Base-by-base conservation (phyloP, 2,113 vertebrate species). In the Ammodytes marinus region DNA sequence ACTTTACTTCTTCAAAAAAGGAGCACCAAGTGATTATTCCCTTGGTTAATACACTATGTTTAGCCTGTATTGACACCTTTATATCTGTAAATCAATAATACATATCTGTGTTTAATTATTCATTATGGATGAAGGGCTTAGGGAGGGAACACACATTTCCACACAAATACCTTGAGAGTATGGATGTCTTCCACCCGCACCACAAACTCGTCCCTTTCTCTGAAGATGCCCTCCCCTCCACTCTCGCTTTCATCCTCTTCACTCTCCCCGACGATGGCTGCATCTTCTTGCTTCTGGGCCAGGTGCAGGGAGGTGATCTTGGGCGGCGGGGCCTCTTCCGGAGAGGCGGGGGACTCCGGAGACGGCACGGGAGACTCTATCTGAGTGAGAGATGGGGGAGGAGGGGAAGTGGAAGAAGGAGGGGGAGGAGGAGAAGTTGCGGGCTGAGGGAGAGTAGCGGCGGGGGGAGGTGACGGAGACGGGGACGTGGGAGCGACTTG, bases 181-280 rank as follows among this genome's bases (percentile, higher is more conserved):
- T 94, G 94, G 67, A 98, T 97, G 92, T 97, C 97, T 54, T 98
- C 97, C 0, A 96, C 96, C 0, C 97, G 96, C 75, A 98, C 97
- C 74, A 98, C 97, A 65, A 98, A 98, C 88, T 98, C 97, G 8
- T 98, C 97, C 0, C 97, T 94, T 83, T 97, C 97, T 3, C 97
- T 94, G 91, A 98, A 98, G 90, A 98, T 97, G 11, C 97, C 97
- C 82, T 97, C 97, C 0, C 97, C 97, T 0, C 96, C 96, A 1
- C 97, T 98, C 91, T 97, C 97, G 0, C 95, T 96, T 1, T 97
- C 96, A 43, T 97, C 96, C 59, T 97, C 97, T 77, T 97, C 97
- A 0, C 97, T 97, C 92, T 98, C 97, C 3, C 97, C 97, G 2
- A 94, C 96, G 10, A 98, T 96, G n/a, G 97, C 97, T 0, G 96